Conservation (phyloP, 2,888 invertebrate genomes). For the Conchocele bisecta region DNA sequence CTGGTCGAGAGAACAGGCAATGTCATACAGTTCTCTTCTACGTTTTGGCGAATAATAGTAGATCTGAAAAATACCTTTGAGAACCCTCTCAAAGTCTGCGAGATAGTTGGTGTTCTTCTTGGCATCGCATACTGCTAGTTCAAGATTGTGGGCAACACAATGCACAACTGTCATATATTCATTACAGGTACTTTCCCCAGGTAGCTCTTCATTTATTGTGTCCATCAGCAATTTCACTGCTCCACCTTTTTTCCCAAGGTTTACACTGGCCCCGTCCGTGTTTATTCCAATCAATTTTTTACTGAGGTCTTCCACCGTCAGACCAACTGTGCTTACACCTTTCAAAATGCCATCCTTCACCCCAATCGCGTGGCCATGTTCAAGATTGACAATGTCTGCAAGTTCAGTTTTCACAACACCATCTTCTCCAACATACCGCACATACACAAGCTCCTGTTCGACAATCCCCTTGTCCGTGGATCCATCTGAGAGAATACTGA, state of each 20-base stretch:
- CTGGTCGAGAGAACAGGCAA: constrained; percentile 14
- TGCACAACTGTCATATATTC: constrained; percentile 10
- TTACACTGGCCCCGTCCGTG: constrained; percentile 25
- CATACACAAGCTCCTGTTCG: constrained; percentile 36
- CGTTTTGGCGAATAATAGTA: constrained; percentile 43
- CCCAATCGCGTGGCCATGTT: constrained; percentile 16
- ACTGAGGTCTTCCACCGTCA: constrained; percentile 1
- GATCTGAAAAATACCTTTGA: constrained; percentile 34
- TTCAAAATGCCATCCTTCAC: constrained; percentile 14
- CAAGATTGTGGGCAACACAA: constrained; percentile 5
- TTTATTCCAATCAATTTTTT: constrained; percentile 22
- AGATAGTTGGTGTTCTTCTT: constrained; percentile 35
- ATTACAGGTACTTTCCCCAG: constrained; percentile 3
- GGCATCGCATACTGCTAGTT: constrained; percentile 33
- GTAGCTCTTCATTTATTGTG: background rate
- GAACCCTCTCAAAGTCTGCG: constrained; percentile 24
- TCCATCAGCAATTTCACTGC: constrained; percentile 19
- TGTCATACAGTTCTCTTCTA: constrained; percentile 36
- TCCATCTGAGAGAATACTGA: constrained; percentile 33
- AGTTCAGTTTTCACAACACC: constrained; percentile 18
- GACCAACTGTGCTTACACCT: constrained; percentile 17
- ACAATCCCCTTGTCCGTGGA: constrained; percentile 16
- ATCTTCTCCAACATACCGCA: constrained; percentile 14
- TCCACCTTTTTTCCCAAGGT: constrained; percentile 21
- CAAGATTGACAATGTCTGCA: constrained; percentile 19